Evolutionary conservation across 2,113 vertebrate species (phyloP).

Genomic region (Tetraodon nigroviridis): DNA sequence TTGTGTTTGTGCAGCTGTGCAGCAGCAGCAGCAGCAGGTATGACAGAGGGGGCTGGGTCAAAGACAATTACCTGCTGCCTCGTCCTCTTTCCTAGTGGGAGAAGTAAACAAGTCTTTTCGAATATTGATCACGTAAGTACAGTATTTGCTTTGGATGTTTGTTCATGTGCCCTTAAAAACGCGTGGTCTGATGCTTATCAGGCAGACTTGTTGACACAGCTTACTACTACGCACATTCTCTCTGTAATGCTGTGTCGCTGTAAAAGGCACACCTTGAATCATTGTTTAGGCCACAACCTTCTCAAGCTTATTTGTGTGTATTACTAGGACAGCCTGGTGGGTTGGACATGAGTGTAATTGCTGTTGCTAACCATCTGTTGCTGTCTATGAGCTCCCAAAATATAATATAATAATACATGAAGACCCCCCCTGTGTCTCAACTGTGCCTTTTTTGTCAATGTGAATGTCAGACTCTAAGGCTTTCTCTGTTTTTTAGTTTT

Average conservation of each 20-base stretch:
- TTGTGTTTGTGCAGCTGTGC: constrained; percentile 71
- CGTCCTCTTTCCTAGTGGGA: constrained; percentile 31
- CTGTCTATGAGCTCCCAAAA: neutral
- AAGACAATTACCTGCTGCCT: constrained; percentile 33
- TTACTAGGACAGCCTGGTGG: constrained; percentile 15
- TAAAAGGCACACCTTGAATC: constrained; percentile 47
- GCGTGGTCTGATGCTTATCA: constrained; percentile 59
- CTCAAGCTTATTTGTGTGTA: constrained; percentile 20
- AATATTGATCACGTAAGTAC: constrained; percentile 28
- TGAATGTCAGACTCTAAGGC: neutral
- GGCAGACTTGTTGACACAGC: constrained; percentile 53
- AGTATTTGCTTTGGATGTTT: constrained; percentile 59
- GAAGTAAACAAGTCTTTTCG: constrained; percentile 52
- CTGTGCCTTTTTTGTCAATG: constrained; percentile 15
- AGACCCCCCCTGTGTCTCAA: constrained; percentile 8
- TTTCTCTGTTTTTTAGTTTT: neutral
- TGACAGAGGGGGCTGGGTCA: constrained; percentile 17
- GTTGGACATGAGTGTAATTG: neutral
- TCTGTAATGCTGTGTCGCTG: neutral
- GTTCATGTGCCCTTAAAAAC: constrained; percentile 64
- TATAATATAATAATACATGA: neutral
- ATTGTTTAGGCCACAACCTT: constrained; percentile 38
- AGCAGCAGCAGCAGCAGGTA: constrained; percentile 45
- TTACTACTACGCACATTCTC: constrained; percentile 43
- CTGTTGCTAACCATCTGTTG: too few species aligned